Evolutionary conservation across 2,797 vertebrate species (phyloP), one percentile per base, ranked within the genome.

Genomic region (Steatocranus sp.): DNA sequence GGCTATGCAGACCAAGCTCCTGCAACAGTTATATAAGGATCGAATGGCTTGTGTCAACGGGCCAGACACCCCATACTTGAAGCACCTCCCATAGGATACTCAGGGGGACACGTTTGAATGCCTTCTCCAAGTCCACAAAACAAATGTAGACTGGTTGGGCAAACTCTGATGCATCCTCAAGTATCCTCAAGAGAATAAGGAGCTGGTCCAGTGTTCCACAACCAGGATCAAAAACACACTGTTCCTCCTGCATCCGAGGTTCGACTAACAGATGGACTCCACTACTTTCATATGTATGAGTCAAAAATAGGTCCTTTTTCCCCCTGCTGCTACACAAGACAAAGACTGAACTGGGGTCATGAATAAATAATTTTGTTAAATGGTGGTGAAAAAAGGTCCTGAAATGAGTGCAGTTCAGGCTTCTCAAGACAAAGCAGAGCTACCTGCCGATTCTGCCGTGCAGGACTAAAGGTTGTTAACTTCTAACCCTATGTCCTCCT

Each of bases 341-440:
- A 75, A 85, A 77, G 79, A 78, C n/a, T 75, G 74, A 87, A 87
- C 38, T 2, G 1, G 46, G 49, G 43, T 88, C 79, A 88, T 89
- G 77, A 92, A 94, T 90, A 83, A 92, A 82, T 90, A 2, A 91
- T 87, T 89, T 78, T 80, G 32, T 83, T 20, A 46, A 81, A 63
- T 34, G 82, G 78, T 81, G 81, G 61, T 3, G 80, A 80, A 75
- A 85, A 43, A 90, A 82, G 51, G 12, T n/a, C 0, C 27, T 53
- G 32, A 77, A 56, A 54, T 80, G 20, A 50, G 25, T 58, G 83
- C 70, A 76, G 51, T 56, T 83, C 63, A 66, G 49, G 27, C 49
- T 51, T 4, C 11, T n/a, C 6, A 3, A 56, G 50, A 84, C 41
- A 78, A 79, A 86, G 73, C 25, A 76, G 18, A 86, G 23, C 54